Evolutionary conservation across 92 coral and sea anemone species (phyloP).

Genomic region (Palythoa heliodiscus): DNA sequence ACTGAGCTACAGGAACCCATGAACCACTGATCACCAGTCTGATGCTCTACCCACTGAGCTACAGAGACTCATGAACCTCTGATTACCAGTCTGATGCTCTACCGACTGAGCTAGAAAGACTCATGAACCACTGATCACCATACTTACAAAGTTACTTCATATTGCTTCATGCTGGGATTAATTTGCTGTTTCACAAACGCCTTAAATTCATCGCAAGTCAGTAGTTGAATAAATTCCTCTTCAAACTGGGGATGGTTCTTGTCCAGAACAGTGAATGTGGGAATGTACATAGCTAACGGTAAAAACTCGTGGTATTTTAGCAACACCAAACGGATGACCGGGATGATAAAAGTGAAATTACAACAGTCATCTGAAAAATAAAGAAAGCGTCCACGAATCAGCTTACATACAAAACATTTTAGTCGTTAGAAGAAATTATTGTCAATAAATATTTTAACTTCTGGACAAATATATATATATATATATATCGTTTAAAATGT

Average conservation of each 20-base stretch:
- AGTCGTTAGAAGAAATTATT: too few species aligned
- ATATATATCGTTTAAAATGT: too few species aligned
- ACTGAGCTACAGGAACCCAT: too few species aligned
- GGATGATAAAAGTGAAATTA: constrained; percentile 88
- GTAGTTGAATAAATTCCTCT: constrained; percentile 72
- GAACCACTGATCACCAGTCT: too few species aligned
- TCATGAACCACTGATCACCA: neutral
- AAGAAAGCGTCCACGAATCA: neutral
- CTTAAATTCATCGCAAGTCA: constrained; percentile 84
- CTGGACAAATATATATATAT: too few species aligned
- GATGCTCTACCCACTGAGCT: too few species aligned
- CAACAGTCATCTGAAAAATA: constrained; percentile 65
- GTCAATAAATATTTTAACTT: too few species aligned
- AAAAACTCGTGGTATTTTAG: constrained; percentile 77
- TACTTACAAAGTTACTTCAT: constrained; percentile 82
- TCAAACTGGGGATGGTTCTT: constrained; percentile 63
- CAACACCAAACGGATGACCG: constrained; percentile 84
- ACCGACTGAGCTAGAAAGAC: too few species aligned
- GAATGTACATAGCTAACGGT: constrained; percentile 93
- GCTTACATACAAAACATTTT: too few species aligned
- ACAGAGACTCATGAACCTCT: too few species aligned
- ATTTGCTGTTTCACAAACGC: constrained; percentile 95
- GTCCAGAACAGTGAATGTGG: constrained; percentile 75
- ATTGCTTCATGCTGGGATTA: constrained; percentile 86
- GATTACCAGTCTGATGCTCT: too few species aligned